Base-by-base conservation (phyloP, 2,888 invertebrate species). In the Fragum sueziense region DNA sequence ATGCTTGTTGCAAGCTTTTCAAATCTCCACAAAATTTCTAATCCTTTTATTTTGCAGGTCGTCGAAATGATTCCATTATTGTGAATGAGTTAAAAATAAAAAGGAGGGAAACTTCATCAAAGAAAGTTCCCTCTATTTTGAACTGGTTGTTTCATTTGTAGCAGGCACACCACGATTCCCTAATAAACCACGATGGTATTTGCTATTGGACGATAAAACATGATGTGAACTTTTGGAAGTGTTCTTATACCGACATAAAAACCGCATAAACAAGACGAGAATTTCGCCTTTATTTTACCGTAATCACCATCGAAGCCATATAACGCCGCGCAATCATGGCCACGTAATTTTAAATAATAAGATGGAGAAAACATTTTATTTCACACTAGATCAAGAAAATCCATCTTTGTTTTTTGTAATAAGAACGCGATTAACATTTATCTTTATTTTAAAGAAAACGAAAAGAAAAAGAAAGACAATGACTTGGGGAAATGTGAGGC, bases 351-450 rank as follows among this genome's bases (percentile, higher is more conserved):
- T 25, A 57, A 57, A 57, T 57, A 29, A 27, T 27, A 57, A 29
- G 57, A 57, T 57, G 57, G 29, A 57, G 29, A 25, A 57, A 57
- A 57, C 57, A 57, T 57, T 47, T 47, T 47, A 47, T 47, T 47
- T 47, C 47, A 9, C 47, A 47, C 47, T 47, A 47, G 14, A 14
- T 47, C 47, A 9, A 47, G 47, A 47, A 2, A 47, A 20, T 14
- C n/a, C 47, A 4, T n/a, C n/a, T n/a, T n/a, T n/a, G n/a, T n/a
- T n/a, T n/a, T n/a, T n/a, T n/a, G n/a, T n/a, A n/a, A n/a, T n/a
- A n/a, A n/a, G n/a, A n/a, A n/a, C n/a, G n/a, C n/a, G n/a, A n/a
- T n/a, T n/a, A n/a, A n/a, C n/a, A n/a, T n/a, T n/a, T n/a, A n/a
- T n/a, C n/a, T n/a, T n/a, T n/a, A n/a, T n/a, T n/a, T n/a, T n/a